Evolutionary conservation across 2,797 vertebrate genomes (phyloP), one percentile per base, ranked within the genome.

Genomic region (Phrynocephalus guinanensis): DNA sequence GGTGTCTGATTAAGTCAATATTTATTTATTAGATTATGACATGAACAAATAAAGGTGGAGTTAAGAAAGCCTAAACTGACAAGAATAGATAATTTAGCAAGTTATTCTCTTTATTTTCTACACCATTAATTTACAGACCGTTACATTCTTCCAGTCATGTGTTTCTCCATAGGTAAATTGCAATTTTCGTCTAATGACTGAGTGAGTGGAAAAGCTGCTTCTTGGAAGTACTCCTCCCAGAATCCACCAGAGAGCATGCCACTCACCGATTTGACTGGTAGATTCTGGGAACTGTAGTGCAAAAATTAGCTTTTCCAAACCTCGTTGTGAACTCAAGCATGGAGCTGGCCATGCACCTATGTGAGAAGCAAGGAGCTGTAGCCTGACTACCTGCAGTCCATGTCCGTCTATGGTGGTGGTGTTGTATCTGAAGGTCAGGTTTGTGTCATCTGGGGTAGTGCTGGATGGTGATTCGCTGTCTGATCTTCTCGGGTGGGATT

Each of bases 391-490:
- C 97, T 98, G 98, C 88, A 98, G 96, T 0, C 97, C 97, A 50
- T 98, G 98, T 68, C 98, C 98, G 0, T 98, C 98, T 81, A 96
- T 96, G 0, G 97, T 97, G 95, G 93, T 93, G 60, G 93, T 91
- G 79, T 93, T 95, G 91, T 97, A 98, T 90, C 97, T 98, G 92
- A 98, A 98, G 78, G 93, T 97, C 92, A 97, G 97, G 81, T 60
- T 94, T 88, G 92, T 83, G 93, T 98, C 97, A 26, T 98, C 97
- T 0, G 98, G 97, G 91, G 96, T 98, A 91, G 96, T 96, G 95
- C 96, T 97, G 88, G 97, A 97, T 0, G 97, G 97, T 5, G 98
- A 98, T 60, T 98, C 97, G 0, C 97, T 96, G 86, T 98, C 97
- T 0, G 96, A 96, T 0, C 96, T 96, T 79, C 97, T 97, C 87